Evolutionary conservation across 2,797 vertebrate species (phyloP).

Genomic region (Scomberomorus guttatus): DNA sequence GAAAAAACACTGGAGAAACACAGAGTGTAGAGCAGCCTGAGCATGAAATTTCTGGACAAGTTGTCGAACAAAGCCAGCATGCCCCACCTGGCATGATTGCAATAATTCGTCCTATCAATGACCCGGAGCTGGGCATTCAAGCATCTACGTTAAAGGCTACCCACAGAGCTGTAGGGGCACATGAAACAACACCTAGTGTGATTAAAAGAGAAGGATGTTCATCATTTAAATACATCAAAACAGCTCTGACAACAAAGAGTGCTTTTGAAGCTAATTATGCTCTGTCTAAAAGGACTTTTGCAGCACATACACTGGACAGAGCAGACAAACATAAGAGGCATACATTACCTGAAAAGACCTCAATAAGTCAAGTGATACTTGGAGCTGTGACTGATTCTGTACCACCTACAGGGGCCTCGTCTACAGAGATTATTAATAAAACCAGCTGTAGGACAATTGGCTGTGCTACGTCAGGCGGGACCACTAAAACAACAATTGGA

Average conservation of each 20-base stretch:
- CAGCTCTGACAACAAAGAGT: constrained; percentile 18
- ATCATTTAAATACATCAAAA: constrained; percentile 44
- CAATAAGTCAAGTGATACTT: constrained; percentile 47
- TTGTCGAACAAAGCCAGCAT: constrained; percentile 43
- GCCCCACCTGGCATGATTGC: constrained; percentile 14
- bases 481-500: constrained; percentile 39
- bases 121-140: constrained; percentile 13
- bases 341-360: constrained; percentile 26
- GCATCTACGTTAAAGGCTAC: constrained; percentile 28
- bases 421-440: constrained; percentile 47
- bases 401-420: constrained; percentile 25
- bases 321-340: constrained; percentile 18
- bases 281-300: constrained; percentile 3
- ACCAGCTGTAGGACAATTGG: constrained; percentile 34
- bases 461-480: constrained; percentile 27
- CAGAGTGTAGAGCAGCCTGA: constrained; percentile 26
- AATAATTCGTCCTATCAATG: constrained; percentile 28
- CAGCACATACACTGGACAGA: constrained; percentile 1
- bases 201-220: constrained; percentile 25
- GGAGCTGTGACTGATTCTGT: constrained; percentile 35
- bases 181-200: constrained; percentile 7
- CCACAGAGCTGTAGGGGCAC: constrained; percentile 19
- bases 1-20: constrained; percentile 37
- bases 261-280: constrained; percentile 12
- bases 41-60: constrained; percentile 36